Percentiles rank a stretch among this genome's conserved stretches.
These are phyloP conservation scores for Neodiprion fabricii DNA, from an alignment of 1,140 invertebrate species.

Conservation along the genomic window DNA sequence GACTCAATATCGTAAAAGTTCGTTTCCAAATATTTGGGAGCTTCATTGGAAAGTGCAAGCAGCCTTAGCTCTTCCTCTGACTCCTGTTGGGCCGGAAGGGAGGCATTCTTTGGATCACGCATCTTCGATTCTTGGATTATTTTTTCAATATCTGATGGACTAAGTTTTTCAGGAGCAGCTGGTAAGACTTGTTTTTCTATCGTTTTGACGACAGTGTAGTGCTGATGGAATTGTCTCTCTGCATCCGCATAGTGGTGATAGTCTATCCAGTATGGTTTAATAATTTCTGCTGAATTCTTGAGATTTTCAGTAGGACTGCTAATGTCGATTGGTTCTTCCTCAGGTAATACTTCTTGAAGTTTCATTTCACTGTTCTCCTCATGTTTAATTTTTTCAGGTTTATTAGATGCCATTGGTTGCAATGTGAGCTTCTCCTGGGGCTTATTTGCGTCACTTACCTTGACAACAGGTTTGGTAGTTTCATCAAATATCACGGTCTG, in stretches of 20 bases:
- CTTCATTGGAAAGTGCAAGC: conserved; percentile 25
- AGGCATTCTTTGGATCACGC: conserved; percentile 30
- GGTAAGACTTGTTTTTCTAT: conserved; percentile 34
- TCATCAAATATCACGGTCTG: background rate
- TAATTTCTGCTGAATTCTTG: conserved; percentile 37
- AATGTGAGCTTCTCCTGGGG: background rate
- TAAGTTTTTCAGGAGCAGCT: background rate
- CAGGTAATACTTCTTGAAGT: background rate
- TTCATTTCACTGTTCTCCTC: conserved; percentile 12
- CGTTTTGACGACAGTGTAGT: conserved; percentile 44
- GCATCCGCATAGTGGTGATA: conserved; percentile 45
- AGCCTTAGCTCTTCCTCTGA: conserved; percentile 13
- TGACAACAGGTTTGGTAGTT: background rate
- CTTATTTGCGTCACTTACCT: background rate
- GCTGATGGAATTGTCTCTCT: conserved; percentile 45
- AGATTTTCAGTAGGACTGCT: background rate
- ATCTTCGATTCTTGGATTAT: conserved; percentile 47
- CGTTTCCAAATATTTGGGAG: conserved; percentile 36
- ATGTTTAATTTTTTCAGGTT: background rate
- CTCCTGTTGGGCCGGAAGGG: background rate
- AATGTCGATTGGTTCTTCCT: conserved; percentile 5
- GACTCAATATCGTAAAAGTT: conserved; percentile 36
- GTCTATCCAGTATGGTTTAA: conserved; percentile 49
- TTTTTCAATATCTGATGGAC: conserved; percentile 37
- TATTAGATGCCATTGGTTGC: background rate